Evolutionary conservation across 2,113 vertebrate genomes (phyloP), one percentile per base, ranked within the genome.

Genomic region (Psilopsiagon aymara): DNA sequence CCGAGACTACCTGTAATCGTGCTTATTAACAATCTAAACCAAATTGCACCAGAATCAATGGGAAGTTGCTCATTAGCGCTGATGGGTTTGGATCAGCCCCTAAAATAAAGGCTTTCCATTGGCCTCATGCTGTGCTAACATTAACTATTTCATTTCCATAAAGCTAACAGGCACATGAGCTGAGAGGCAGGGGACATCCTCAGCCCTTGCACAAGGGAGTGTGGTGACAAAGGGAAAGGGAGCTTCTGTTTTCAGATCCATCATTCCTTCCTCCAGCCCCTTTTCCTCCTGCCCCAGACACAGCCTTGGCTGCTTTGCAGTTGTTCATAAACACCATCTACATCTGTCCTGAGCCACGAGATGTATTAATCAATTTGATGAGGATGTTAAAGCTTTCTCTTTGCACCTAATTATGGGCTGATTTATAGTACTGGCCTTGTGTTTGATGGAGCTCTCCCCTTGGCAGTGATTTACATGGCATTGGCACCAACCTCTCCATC

Each of bases 321-420:
- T 92, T 96, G 92, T 95, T 97, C 97, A 95, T 86, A 97, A 95
- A 96, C 96, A 95, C 94, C 95, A 91, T 95, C 97, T 97, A 92
- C 96, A 94, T 96, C 93, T 96, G 98, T 97, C 97, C 97, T 70
- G 94, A 97, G 96, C 96, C 74, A 77, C 39, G 62, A 97, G 97
- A 97, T 96, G 94, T 96, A 98, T 98, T 98, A 98, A 98, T 98
- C 98, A 98, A 97, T 97, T 97, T 98, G 97, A 98, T 98, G 98
- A 98, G 98, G 97, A 97, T 98, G 97, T 97, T 98, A 98, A 98
- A 98, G 97, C 97, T 97, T 97, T 97, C 97, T 98, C 98, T 98
- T 97, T 97, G 97, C 96, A 97, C 98, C 98, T 98, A 98, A 98
- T 98, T 98, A 98, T 81, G 93, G 93, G 66, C 97, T 98, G 98